Evolutionary conservation across 2,113 vertebrate genomes (phyloP).

Genomic region (Stomatorhinus ivindoensis): DNA sequence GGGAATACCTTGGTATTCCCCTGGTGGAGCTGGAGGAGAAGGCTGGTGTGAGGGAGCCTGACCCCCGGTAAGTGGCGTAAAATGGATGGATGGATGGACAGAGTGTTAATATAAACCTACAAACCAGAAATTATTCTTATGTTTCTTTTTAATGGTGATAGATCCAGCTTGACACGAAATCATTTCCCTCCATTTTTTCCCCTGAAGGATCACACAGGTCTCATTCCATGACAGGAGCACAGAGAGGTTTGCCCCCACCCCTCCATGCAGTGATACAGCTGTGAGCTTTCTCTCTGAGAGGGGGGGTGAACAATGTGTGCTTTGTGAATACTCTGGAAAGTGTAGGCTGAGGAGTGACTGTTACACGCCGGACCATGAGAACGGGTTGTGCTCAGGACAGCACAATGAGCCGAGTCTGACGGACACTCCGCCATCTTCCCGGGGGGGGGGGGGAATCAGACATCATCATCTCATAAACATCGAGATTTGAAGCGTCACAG

Average conservation of each 20-base stretch:
- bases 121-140: background rate
- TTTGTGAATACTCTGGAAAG: constrained; percentile 44
- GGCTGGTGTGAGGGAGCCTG: background rate
- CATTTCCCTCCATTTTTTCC: background rate
- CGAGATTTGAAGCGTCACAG: background rate
- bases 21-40: background rate
- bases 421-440: background rate
- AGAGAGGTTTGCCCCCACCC: constrained; percentile 2
- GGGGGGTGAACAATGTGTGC: constrained; percentile 47
- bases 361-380: constrained; percentile 45
- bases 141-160: background rate
- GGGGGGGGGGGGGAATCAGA: background rate
- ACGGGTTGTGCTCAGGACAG: constrained; percentile 16
- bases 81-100: background rate
- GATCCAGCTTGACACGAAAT: background rate
- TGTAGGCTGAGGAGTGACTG: constrained; percentile 36
- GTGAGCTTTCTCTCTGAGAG: constrained; percentile 29
- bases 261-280: constrained; percentile 33
- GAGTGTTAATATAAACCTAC: background rate
- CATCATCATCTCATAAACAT: background rate
- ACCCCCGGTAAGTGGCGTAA: background rate
- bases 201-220: background rate
- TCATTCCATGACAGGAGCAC: background rate
- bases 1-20: background rate
- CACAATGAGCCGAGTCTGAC: constrained; percentile 13